phyloP scores from a whole-genome alignment of 2,888 invertebrate genomes.

The Phyllotreta striolata region DNA sequence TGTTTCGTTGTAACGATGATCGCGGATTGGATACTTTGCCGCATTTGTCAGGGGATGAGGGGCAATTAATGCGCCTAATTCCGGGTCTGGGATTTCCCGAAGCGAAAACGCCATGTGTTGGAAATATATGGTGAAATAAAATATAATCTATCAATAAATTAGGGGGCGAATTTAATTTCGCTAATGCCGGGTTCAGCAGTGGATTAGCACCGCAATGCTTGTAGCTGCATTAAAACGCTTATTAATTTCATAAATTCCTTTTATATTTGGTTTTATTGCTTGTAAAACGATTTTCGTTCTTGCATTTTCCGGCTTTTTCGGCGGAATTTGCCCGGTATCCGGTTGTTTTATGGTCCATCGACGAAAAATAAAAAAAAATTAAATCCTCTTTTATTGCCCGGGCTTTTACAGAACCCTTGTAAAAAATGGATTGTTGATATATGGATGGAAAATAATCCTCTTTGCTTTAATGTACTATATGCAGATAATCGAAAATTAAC shows the following conservation, averaged over 20 bases:
- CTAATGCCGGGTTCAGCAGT: conserved; percentile 52
- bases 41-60: no score
- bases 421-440: conserved; percentile 4
- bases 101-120: conserved; percentile 51
- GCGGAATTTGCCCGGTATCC: conserved; percentile 11
- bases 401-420: conserved; percentile 3
- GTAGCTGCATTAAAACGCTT: conserved; percentile 54
- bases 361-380: conserved; percentile 4
- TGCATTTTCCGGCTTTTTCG: conserved; percentile 20
- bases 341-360: conserved; percentile 3
- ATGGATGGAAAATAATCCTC: conserved; percentile 6
- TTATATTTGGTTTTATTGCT: conserved; percentile 50
- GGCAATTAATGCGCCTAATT: neutral
- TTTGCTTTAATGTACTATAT: no score
- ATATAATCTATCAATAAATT: conserved; percentile 56
- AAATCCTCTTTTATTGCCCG: conserved; percentile 12
- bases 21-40: no score
- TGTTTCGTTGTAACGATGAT: neutral
- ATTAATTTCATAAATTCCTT: conserved; percentile 58
- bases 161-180: conserved; percentile 54
- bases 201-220: conserved; percentile 53
- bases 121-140: conserved; percentile 49
- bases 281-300: conserved; percentile 43
- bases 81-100: conserved; percentile 5
- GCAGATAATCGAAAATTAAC: no score